Conservation (phyloP, 92 coral and sea anemone genomes). For the Porites rus region DNA sequence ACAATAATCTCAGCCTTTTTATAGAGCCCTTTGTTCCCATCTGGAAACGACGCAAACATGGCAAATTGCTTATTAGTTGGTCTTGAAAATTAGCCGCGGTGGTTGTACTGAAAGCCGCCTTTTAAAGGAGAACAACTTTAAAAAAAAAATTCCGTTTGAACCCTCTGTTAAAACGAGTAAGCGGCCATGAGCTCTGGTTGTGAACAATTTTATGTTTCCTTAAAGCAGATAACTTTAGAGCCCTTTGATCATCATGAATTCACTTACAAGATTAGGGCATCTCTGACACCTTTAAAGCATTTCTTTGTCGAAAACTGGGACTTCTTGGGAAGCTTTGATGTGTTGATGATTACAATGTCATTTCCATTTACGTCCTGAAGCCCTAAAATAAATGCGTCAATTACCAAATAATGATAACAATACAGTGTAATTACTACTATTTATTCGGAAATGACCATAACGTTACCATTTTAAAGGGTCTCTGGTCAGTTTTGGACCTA, state of each 20-base stretch:
- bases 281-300: neutral
- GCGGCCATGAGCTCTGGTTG: neutral
- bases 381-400: neutral
- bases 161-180: too few relatives aligned
- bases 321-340: constrained; percentile 7
- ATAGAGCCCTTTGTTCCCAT: too few relatives aligned
- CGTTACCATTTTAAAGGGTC: neutral
- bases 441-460: neutral
- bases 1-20: too few relatives aligned
- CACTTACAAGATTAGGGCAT: neutral
- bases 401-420: neutral
- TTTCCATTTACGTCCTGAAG: constrained; percentile 8
- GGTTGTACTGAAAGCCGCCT: too few relatives aligned
- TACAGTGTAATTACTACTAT: neutral
- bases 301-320: neutral
- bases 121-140: too few relatives aligned
- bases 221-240: too few relatives aligned
- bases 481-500: neutral
- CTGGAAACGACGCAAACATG: too few relatives aligned
- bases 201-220: neutral
- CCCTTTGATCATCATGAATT: neutral
- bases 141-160: too few relatives aligned
- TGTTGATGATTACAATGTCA: neutral
- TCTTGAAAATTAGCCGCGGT: too few relatives aligned
- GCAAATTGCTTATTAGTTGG: too few relatives aligned